A percentile compares a stretch with the other conserved stretches of the same genome.
Evolutionary conservation across 2,888 invertebrate species (phyloP).

Genomic region (Caenorhabditis wallacei): DNA sequence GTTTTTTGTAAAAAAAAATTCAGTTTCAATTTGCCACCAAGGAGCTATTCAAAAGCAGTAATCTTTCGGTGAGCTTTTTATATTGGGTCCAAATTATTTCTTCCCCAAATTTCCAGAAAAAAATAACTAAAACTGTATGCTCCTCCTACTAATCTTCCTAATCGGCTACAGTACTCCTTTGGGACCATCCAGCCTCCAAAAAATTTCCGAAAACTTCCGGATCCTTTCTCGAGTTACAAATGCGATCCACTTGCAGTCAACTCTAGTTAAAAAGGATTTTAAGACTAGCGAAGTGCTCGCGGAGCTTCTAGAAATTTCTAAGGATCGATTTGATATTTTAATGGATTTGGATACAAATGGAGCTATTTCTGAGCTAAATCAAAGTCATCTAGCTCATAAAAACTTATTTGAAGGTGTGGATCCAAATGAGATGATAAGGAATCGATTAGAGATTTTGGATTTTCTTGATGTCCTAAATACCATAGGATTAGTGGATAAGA

Average conservation of each 20-base stretch:
- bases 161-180: not conserved
- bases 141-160: not conserved
- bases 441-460: too few relatives aligned
- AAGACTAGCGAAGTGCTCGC: not conserved
- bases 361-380: not conserved
- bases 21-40: too few relatives aligned
- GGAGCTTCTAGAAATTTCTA: not conserved
- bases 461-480: too few relatives aligned
- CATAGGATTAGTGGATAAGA: too few relatives aligned
- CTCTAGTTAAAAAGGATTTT: not conserved
- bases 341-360: not conserved
- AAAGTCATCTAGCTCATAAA: not conserved
- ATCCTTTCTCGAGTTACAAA: conserved; percentile 19
- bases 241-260: not conserved
- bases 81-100: not conserved
- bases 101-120: not conserved
- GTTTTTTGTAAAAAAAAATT: too few relatives aligned
- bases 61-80: not conserved
- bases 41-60: not conserved
- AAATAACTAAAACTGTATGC: not conserved
- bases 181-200: not conserved
- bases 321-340: not conserved
- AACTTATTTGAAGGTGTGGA: not conserved
- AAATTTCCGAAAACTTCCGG: not conserved
- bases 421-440: too few relatives aligned